Base-by-base conservation (phyloP, 2,797 vertebrate species). In the Gadopsis bispinosus region DNA sequence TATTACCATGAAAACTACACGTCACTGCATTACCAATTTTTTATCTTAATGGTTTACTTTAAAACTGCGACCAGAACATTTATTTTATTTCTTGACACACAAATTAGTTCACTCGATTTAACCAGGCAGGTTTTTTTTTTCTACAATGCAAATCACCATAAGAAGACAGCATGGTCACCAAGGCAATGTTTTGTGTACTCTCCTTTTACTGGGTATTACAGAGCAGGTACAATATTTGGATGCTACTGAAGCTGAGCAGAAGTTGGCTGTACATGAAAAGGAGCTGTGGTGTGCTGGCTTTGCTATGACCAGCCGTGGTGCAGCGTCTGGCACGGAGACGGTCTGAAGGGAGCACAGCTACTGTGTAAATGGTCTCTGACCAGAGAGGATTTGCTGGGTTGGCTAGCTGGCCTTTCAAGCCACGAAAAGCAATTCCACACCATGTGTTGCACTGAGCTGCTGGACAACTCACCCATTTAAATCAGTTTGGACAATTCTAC, bases 361-460 rank as follows among this genome's bases (percentile, higher is more conserved):
- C 74, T 6, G 39, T 69, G 72, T 79, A 80, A 88, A 81, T 64
- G 81, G 53, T 88, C 65, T 87, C 78, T 62, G 69, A 81, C 69
- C 82, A 88, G 80, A 83, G 75, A 87, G 81, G 83, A 92, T 92
- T 89, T 86, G 67, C 70, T 35, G 77, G 80, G 65, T 80, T 82
- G 77, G 80, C 77, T 72, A 33, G 83, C 70, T 55, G 76, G 67
- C 71, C 89, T 86, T 86, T 84, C 56, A 74, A 76, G 83, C 80
- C 73, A 87, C 83, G 87, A 84, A 91, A 91, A 85, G 60, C 79
- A 86, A 84, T 88, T 88, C 76, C 80, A 82, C 70, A 81, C 39
- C 39, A 1, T 41, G 78, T 84, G 85, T 69, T 69, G 51, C 48
- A 63, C 87, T 59, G 70, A 85, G 79, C 80, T 68, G 75, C 81